Evolutionary conservation across 2,888 invertebrate genomes (phyloP), one percentile per base, ranked within the genome.

Genomic region (Epinotia demarniana): DNA sequence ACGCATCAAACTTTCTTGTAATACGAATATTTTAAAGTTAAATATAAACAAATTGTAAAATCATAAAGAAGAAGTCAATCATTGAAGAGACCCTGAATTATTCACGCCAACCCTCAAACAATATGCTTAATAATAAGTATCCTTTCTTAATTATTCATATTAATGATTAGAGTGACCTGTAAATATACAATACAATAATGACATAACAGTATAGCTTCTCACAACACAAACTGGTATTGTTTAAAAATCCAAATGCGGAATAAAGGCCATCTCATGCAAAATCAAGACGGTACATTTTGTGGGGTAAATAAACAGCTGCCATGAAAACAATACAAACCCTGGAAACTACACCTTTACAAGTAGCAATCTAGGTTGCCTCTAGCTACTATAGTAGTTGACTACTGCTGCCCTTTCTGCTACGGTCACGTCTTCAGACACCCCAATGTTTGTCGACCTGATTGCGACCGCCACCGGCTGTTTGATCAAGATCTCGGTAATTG

Each of bases 401-500:
- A 73, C 19, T 6, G 33, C 69, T 62, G 58, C 62, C 62, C 58
- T 67, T 39, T 58, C 4, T 11, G 64, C 19, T 27, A 49, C 60
- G 72, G 72, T 68, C 53, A 72, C 75, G 75, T 76, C 75, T 62
- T 67, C 33, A 67, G 72, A 58, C 73, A 73, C 63, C 76, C 64
- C 61, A 53, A 11, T 76, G 63, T 73, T 73, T 76, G 68, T 58
- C 58, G 63, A 64, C 53, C 76, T 77, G 78, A 77, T 78, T 78
- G 78, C 68, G 72, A n/a, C 58, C 58, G 63, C 69, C 74, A 66
- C 76, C 13, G 64, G 63, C 75, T 83, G 77, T 83, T 83, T 83
- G 81, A 77, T 80, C 81, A 80, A 80, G 81, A 79, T 73, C 79
- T 64, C 68, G 39, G 80, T 82, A 82, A 83, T 83, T 80, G 79